Base-by-base conservation (phyloP, 2,888 invertebrate genomes). In the Peribatodes rhomboidaria region DNA sequence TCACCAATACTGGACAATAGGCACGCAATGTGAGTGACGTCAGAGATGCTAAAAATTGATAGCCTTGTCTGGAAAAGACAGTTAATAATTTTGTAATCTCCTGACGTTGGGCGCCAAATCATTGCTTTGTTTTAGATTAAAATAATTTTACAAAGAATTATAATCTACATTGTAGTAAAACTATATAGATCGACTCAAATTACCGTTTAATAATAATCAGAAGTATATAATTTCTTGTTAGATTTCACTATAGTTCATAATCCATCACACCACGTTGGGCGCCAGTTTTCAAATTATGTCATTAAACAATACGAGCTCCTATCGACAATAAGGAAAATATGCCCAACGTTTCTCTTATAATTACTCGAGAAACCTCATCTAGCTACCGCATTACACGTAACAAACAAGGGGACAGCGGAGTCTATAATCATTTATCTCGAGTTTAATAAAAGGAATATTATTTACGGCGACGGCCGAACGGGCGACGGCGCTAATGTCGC, bases 361-460 rank as follows among this genome's bases (percentile, higher is more conserved):
- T 77, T 78, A 79, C 75, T 74, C 72, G 37, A 76, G 62, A 61
- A 68, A 71, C 69, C 73, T 76, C 75, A 78, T 78, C 76, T 69
- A 75, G 73, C 73, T 68, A 76, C 72, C 73, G 73, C 70, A 75
- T 66, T 71, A 73, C 73, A 79, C 77, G 78, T 70, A 75, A 81
- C 85, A 84, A 84, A 84, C 86, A 87, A 84, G 87, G 85, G 87
- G 87, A 81, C 86, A 82, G 81, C 72, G 67, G 74, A 89, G 87
- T 92, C 90, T 90, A 92, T 93, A 90, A 92, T 90, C 92, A 92
- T 93, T 93, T 93, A 93, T 93, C 92, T 92, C 89, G 78, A 88
- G 90, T 93, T 92, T 93, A 92, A 93, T 93, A 93, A 93, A 93
- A 92, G 92, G 88, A 86, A 90, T 88, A 90, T 93, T 92, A 92